Base-by-base conservation (phyloP, 2,113 vertebrate genomes). In the Galbula dea region DNA sequence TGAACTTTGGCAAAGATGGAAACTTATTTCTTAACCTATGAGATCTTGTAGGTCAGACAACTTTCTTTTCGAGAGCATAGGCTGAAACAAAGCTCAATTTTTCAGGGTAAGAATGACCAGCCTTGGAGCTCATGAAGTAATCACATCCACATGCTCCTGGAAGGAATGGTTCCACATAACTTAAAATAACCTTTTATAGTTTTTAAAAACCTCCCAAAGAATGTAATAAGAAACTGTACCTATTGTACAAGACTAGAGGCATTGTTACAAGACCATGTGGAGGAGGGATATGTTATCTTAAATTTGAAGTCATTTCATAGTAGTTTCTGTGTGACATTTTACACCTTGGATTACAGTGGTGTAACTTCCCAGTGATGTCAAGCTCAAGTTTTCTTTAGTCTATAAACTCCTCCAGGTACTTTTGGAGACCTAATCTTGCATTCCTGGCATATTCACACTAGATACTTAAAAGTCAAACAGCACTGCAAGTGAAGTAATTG, bases 241-340 rank as follows among this genome's bases (percentile, higher is more conserved):
- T 88, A 48, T 80, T 83, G 67, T 71, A 66, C 29, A 83, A 69
- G 75, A 77, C 32, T 19, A 80, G 20, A 88, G 22, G 18, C 51
- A 46, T 29, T 57, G 37, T 77, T 80, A 88, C 68, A 61, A 76
- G 63, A 59, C 74, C 20, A 15, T 11, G 34, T 83, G 76, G 83
- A 91, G 91, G 68, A 93, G 46, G 48, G 29, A 11, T 71, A n/a
- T 5, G 14, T 63, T 74, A 83, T 73, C 63, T 65, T 73, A 37
- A 63, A 81, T 81, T 7, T 71, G 55, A 90, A 93, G 57, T 51
- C 23, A 66, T 73, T 85, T 89, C 58, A 36, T 6, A 83, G 82
- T n/a, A 58, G 79, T 93, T 94, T 95, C 72, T 94, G 16, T 63
- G 72, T 88, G 79, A 85, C 72, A 80, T 74, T 89, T 96, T 88